Percentiles rank a stretch among this genome's conserved stretches.
Conservation (phyloP, 2,113 vertebrate genomes). For the Bos javanicus region DNA sequence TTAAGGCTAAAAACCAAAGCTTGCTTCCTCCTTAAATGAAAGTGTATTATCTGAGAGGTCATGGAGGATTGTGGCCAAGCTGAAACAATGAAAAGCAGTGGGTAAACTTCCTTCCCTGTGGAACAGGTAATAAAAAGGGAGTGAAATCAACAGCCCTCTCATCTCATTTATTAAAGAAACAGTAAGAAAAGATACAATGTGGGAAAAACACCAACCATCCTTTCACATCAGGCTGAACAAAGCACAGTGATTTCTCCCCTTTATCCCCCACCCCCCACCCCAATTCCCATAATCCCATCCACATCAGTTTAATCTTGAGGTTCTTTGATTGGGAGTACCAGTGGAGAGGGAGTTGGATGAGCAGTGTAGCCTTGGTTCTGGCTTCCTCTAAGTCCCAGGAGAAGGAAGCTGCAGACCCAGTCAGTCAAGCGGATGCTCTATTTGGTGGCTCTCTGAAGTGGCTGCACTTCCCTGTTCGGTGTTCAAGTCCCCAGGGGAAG, state of each 20-base stretch:
- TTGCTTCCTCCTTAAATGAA: background rate
- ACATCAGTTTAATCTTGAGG: slow-evolving; percentile 64
- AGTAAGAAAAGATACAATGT: slow-evolving; percentile 76
- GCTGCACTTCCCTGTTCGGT: slow-evolving; percentile 44
- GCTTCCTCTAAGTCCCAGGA: slow-evolving; percentile 43
- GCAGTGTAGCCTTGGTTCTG: slow-evolving; percentile 29
- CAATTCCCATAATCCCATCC: slow-evolving; percentile 25
- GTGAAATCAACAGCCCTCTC: slow-evolving; percentile 42
- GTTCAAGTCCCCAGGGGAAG: slow-evolving; percentile 54
- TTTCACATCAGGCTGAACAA: slow-evolving; percentile 59
- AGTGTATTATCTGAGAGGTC: background rate
- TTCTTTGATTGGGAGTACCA: slow-evolving; percentile 67
- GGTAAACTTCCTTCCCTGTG: background rate
- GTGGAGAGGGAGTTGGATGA: slow-evolving; percentile 36
- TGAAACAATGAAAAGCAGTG: slow-evolving; percentile 6
- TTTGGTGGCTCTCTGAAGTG: slow-evolving; percentile 20
- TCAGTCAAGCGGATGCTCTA: slow-evolving; percentile 7
- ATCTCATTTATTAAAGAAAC: slow-evolving; percentile 76
- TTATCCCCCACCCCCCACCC: slow-evolving; percentile 21
- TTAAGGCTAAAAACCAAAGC: slow-evolving; percentile 9
- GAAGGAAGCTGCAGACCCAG: slow-evolving; percentile 37
- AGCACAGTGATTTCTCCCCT: slow-evolving; percentile 74
- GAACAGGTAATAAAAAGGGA: slow-evolving; percentile 23
- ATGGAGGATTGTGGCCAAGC: background rate
- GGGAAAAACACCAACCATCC: slow-evolving; percentile 69